A percentile compares a stretch with the other conserved stretches of the same genome.
phyloP scores from a whole-genome alignment of 2,797 vertebrate species.

The Myotis vivesi region DNA sequence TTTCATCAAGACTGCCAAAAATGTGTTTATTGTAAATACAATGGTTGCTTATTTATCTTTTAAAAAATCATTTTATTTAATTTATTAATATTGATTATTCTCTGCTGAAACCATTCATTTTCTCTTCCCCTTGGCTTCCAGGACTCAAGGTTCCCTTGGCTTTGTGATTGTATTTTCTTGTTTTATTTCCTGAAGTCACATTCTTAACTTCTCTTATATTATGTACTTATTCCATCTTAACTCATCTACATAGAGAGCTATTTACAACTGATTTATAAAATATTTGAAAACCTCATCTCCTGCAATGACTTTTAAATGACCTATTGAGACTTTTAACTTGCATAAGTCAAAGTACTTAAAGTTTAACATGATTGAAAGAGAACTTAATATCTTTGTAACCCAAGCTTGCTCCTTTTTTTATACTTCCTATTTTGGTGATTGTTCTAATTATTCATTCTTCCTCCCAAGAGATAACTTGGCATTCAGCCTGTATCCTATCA shows the following conservation, averaged over 20 bases:
- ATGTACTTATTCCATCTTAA: neutral
- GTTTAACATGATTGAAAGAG: neutral
- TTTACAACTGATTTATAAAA: neutral
- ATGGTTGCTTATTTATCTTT: neutral
- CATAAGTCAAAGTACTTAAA: neutral
- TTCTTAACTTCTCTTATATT: neutral
- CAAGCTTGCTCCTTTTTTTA: neutral
- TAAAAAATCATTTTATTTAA: neutral
- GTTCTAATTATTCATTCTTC: conserved; percentile 35
- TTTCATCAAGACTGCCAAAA: neutral
- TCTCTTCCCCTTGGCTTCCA: neutral
- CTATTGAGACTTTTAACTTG: neutral
- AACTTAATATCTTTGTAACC: neutral
- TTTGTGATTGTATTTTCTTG: neutral
- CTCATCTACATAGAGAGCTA: neutral
- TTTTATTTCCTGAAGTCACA: neutral
- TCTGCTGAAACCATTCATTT: neutral
- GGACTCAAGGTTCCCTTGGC: neutral
- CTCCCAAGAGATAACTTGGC: neutral
- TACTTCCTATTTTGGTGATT: conserved; percentile 14
- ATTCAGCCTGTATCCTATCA: neutral
- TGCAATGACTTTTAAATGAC: neutral
- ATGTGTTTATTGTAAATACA: neutral
- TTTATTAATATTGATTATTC: neutral
- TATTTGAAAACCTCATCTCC: neutral